Conservation (phyloP, 2,113 vertebrate species). For the Nettapus auritus region DNA sequence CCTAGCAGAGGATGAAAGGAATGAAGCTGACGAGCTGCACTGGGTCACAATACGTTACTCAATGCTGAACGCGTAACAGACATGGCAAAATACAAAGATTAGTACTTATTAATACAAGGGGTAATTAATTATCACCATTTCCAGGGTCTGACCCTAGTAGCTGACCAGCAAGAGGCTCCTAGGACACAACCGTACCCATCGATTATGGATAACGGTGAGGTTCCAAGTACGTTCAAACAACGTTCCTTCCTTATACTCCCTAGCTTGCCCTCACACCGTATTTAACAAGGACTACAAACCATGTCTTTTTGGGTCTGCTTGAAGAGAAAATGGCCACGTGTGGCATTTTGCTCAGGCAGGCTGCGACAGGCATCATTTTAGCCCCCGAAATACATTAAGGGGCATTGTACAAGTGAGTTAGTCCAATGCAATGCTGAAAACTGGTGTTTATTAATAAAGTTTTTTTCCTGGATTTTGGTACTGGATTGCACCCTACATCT, state of each 20-base stretch:
- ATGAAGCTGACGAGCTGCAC: fast-evolving
- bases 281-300: background rate
- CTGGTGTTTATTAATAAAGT: background rate
- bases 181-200: fast-evolving
- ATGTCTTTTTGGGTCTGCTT: background rate
- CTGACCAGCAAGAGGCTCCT: background rate
- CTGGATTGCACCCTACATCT: background rate
- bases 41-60: background rate
- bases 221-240: background rate
- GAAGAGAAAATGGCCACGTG: background rate
- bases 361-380: background rate
- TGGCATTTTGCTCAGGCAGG: background rate
- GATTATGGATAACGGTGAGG: background rate
- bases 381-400: background rate
- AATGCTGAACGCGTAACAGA: background rate
- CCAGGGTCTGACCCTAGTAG: background rate
- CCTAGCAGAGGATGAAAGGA: background rate
- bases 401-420: fast-evolving
- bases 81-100: background rate
- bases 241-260: background rate
- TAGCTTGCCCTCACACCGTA: fast-evolving
- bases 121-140: background rate
- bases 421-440: background rate
- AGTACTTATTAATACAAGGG: background rate
- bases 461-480: background rate